Base-by-base conservation (phyloP, 2,113 vertebrate species). In the Colossoma macropomum region DNA sequence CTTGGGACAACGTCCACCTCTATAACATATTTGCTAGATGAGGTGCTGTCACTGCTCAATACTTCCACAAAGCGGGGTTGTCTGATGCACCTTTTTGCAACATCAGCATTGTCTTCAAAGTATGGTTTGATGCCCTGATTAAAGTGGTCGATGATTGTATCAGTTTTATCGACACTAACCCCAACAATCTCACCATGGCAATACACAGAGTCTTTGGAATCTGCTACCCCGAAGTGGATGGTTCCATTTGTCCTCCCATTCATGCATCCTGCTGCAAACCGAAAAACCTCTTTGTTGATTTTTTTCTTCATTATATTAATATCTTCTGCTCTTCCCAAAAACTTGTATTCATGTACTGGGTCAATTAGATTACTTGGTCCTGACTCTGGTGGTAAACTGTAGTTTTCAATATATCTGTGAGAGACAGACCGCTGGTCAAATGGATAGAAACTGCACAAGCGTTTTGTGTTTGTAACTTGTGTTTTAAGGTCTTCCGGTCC, bases 191-290 rank as follows among this genome's bases (percentile, higher is more conserved):
- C 75, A 19, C 15, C 80, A 62, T 86, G 85, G 6, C 12, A 11
- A 9, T 74, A 69, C 19, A 28, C 0, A 13, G 74, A 72, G 25
- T 34, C 10, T 32, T 85, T 85, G 23, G 80, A 82, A 16, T 91
- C 85, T 21, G 16, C 15, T 54, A 95, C 84, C 80, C 95, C 92
- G 84, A 95, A 93, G 87, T 95, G 93, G 23, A 95, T 95, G 56
- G 93, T 95, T 10, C 94, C 93, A 77, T 95, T 95, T 23, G 92
- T 94, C 10, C 89, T 87, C 21, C 87, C 89, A 66, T 95, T 95
- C 93, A 94, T 92, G 76, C 94, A 95, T 17, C 92, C 93, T 73
- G 93, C 88, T 80, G 93, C 88, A 92, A 95, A 95, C 30, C 87
- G 79, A 71, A 95, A 95, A 21, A 86, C 83, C 80, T 95, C 93